These are phyloP conservation scores for Varanus komodoensis DNA, from an alignment of 2,113 vertebrate species.

Conservation along the genomic window DNA sequence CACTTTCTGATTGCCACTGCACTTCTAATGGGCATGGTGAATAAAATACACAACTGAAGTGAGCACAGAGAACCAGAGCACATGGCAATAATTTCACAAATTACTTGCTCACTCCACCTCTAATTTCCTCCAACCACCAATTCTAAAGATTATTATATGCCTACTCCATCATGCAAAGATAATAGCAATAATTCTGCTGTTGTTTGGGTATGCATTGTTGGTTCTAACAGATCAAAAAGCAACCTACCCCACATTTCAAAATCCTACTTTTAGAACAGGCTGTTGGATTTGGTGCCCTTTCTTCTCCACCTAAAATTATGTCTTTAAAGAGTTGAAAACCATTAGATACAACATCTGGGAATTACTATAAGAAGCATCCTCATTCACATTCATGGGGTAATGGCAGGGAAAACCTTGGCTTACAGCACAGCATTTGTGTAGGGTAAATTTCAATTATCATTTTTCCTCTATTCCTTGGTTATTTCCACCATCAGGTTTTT, in stretches of 20 bases:
- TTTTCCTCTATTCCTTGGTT: not conserved
- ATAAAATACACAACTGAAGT: conserved; percentile 50
- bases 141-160: conserved; percentile 27
- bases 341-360: not conserved
- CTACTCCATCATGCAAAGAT: conserved; percentile 8
- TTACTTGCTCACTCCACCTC: not conserved
- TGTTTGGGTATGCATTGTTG: not conserved
- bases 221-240: not conserved
- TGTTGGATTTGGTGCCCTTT: not conserved
- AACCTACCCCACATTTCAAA: not conserved
- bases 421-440: not conserved
- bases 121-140: conserved; percentile 24
- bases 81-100: conserved; percentile 51
- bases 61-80: conserved; percentile 25
- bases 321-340: not conserved
- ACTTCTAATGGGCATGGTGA: conserved; percentile 66
- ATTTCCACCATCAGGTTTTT: not conserved
- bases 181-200: conserved; percentile 6
- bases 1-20: conserved; percentile 63
- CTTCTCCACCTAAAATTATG: not conserved
- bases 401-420: not conserved
- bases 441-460: not conserved
- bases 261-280: not conserved
- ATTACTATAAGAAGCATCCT: not conserved
- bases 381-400: not conserved